Percentiles rank a stretch among this genome's conserved stretches.
Conservation (phyloP, 2,888 invertebrate genomes). For the Palloptera scutellata region DNA sequence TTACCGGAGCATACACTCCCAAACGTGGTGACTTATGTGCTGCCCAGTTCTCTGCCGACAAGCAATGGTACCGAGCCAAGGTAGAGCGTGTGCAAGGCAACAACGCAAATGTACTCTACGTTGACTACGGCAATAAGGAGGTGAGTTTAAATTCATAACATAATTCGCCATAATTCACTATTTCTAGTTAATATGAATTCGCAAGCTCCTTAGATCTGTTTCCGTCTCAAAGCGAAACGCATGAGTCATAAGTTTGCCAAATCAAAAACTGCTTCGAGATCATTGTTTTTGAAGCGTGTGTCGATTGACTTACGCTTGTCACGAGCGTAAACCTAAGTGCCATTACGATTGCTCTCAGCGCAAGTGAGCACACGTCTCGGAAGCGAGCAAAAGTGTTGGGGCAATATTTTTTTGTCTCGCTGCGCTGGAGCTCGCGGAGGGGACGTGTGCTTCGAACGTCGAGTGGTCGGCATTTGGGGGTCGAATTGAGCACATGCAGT, state of each 20-base stretch:
- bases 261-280: slow-evolving; percentile 48
- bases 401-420: slow-evolving; percentile 57
- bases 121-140: slow-evolving; percentile 97
- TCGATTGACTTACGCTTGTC: slow-evolving; percentile 44
- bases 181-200: neutral
- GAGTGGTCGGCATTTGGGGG: slow-evolving; percentile 48
- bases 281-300: slow-evolving; percentile 1
- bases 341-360: slow-evolving; percentile 35
- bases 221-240: slow-evolving; percentile 62
- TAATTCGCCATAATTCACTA: neutral
- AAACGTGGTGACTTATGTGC: slow-evolving; percentile 89
- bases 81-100: slow-evolving; percentile 82
- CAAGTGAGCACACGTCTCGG: slow-evolving; percentile 23
- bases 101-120: slow-evolving; percentile 83
- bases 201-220: slow-evolving; percentile 66
- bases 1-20: slow-evolving; percentile 86
- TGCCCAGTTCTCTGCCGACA: slow-evolving; percentile 84
- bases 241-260: slow-evolving; percentile 66
- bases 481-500: slow-evolving; percentile 38
- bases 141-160: slow-evolving; percentile 58
- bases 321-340: slow-evolving; percentile 49
- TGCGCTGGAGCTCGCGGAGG: slow-evolving; percentile 30
- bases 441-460: slow-evolving; percentile 16
- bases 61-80: slow-evolving; percentile 96
- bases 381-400: slow-evolving; percentile 27